phyloP scores from a whole-genome alignment of 2,113 vertebrate genomes.

The Boulengeromyrus knoepffleri region DNA sequence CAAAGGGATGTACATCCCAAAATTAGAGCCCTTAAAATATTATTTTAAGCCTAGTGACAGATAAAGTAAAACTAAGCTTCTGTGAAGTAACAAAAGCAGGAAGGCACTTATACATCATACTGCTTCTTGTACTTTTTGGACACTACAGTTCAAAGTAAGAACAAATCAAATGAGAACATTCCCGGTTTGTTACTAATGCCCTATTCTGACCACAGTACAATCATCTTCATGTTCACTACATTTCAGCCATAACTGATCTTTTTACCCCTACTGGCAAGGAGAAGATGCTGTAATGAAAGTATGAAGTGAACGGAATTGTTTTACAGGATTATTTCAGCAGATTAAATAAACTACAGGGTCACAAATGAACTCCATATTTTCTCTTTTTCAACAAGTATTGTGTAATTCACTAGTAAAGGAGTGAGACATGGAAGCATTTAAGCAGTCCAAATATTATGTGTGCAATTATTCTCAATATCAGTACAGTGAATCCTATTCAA shows the following conservation, averaged over 20 bases:
- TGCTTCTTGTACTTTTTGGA: conserved; percentile 28
- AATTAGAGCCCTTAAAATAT: conserved; percentile 5
- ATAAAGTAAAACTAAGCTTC: neutral
- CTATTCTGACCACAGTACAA: conserved; percentile 51
- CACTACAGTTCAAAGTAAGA: conserved; percentile 28
- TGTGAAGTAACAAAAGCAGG: neutral
- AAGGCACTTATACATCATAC: conserved; percentile 23
- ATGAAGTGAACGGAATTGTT: conserved; percentile 30
- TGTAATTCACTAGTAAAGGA: neutral
- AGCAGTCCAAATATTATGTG: neutral
- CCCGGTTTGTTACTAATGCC: conserved; percentile 49
- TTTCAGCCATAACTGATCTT: conserved; percentile 1
- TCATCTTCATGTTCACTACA: conserved; percentile 35
- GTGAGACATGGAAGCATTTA: neutral
- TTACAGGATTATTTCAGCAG: conserved; percentile 31
- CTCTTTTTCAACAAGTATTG: neutral
- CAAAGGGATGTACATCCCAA: neutral
- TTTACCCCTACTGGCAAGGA: neutral
- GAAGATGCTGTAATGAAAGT: neutral
- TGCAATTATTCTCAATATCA: neutral
- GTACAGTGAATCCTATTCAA: neutral
- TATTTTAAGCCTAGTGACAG: neutral
- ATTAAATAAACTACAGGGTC: conserved; percentile 25
- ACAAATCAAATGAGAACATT: conserved; percentile 49
- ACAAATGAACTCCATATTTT: neutral